Percentiles rank a stretch among this genome's conserved stretches.
phyloP scores from a whole-genome alignment of 2,888 invertebrate species.

The Lissocephala sabroskyi region DNA sequence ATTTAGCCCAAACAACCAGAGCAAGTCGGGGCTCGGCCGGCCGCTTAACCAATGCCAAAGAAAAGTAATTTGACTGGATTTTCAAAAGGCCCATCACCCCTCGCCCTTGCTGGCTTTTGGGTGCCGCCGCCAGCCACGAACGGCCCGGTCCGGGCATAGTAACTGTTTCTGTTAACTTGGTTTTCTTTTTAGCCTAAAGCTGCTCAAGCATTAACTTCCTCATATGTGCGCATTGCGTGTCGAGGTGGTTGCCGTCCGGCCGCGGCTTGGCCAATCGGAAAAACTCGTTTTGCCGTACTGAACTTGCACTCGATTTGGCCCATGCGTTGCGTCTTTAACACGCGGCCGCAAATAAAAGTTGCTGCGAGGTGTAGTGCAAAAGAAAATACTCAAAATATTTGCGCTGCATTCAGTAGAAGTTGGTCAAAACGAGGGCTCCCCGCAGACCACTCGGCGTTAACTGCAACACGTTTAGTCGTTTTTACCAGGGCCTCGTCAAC shows the following conservation, averaged over 20 bases:
- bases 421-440: constrained; percentile 32
- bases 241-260: constrained; percentile 1
- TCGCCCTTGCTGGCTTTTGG: too few relatives aligned
- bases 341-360: constrained; percentile 1
- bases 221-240: constrained; percentile 41
- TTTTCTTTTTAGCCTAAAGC: constrained; percentile 30
- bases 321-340: constrained; percentile 16
- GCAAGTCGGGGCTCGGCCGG: background rate
- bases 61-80: constrained; percentile 49
- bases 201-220: constrained; percentile 54
- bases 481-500: constrained; percentile 27
- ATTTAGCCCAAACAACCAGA: too few relatives aligned
- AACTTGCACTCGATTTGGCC: constrained; percentile 57
- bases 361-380: constrained; percentile 10
- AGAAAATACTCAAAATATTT: constrained; percentile 1
- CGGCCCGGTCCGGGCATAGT: constrained; percentile 30
- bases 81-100: too few relatives aligned
- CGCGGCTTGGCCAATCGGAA: constrained; percentile 1
- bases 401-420: constrained; percentile 27
- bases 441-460: constrained; percentile 11
- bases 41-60: constrained; percentile 5
- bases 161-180: constrained; percentile 58
- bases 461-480: constrained; percentile 59
- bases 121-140: too few relatives aligned
- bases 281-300: constrained; percentile 53